Evolutionary conservation across 2,113 vertebrate species (phyloP), one percentile per base, ranked within the genome.

Genomic region (Verasper variegatus): DNA sequence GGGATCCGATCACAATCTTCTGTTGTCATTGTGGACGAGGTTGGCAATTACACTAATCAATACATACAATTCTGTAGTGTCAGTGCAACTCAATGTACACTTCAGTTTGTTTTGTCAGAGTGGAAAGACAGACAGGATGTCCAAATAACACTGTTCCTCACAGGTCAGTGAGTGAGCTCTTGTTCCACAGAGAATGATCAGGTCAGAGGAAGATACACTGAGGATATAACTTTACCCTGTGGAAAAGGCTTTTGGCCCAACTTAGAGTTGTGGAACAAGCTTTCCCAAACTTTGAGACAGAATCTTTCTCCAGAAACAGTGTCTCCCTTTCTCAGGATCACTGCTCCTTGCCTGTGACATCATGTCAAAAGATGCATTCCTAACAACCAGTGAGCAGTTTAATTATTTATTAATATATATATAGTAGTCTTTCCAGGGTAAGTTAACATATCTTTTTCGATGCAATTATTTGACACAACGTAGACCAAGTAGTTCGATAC

Each of bases 41-140:
- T 63, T 56, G 67, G 71, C 65, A 65, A 66, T 67, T 64, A 57
- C 21, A 20, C 18, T 4, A 42, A 74, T 71, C 70, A 47, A 68
- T 77, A 71, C 12, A n/a, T 21, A 35, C 27, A 51, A 57, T 63
- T 55, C 17, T 17, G 17, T 8, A 35, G 23, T 74, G 73, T 69
- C 37, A 60, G 35, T 35, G 18, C 31, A 52, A 54, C 57, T 45
- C 57, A 23, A 42, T 49, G 21, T 49, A 71, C 18, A 26, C 70
- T 71, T 61, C 24, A 24, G 26, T 24, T 58, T 23, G 66, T 18
- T 65, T 57, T 71, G 20, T n/a, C 21, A 51, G n/a, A 14, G 20
- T 23, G 31, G 23, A 27, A 21, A 45, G n/a, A 31, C 23, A 52
- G 35, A 54, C 31, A 24, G 21, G 5, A 7, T 51, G 42, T 7